A percentile compares a stretch with the other conserved stretches of the same genome.
These are phyloP conservation scores for Thoracochromis brauschi DNA, from an alignment of 2,113 vertebrate genomes.

Conservation along the genomic window DNA sequence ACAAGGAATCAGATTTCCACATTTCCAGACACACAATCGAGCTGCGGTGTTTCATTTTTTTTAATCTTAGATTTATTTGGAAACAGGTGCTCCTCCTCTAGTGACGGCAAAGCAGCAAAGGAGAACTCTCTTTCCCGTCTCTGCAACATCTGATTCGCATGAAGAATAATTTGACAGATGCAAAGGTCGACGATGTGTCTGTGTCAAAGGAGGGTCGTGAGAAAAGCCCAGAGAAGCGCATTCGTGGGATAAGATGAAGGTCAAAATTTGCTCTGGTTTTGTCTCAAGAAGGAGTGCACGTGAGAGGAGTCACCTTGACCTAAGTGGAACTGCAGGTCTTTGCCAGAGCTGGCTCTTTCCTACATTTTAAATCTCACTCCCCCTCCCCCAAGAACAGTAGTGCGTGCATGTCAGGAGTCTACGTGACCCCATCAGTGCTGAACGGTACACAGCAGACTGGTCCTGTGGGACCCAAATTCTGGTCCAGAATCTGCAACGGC, in stretches of 20 bases:
- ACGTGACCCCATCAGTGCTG: slow-evolving; percentile 22
- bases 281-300: background rate
- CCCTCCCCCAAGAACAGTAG: background rate
- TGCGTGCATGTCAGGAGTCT: slow-evolving; percentile 35
- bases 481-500: background rate
- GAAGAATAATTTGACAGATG: slow-evolving; percentile 45
- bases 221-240: slow-evolving; percentile 36
- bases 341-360: background rate
- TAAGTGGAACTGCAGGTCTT: background rate
- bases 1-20: slow-evolving; percentile 39
- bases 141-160: slow-evolving; percentile 56
- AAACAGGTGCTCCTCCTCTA: slow-evolving; percentile 57
- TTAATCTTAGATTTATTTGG: slow-evolving; percentile 53
- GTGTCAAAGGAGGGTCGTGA: slow-evolving; percentile 60
- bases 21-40: slow-evolving; percentile 33
- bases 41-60: slow-evolving; percentile 15
- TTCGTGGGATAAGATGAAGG: slow-evolving; percentile 27
- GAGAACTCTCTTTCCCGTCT: slow-evolving; percentile 12
- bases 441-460: background rate
- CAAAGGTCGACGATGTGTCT: slow-evolving; percentile 49
- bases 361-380: background rate
- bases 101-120: background rate
- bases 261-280: slow-evolving; percentile 4
- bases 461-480: slow-evolving; percentile 37
- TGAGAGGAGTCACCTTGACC: background rate